Conservation (phyloP, 2,888 invertebrate genomes). For the Smittia sp. region DNA sequence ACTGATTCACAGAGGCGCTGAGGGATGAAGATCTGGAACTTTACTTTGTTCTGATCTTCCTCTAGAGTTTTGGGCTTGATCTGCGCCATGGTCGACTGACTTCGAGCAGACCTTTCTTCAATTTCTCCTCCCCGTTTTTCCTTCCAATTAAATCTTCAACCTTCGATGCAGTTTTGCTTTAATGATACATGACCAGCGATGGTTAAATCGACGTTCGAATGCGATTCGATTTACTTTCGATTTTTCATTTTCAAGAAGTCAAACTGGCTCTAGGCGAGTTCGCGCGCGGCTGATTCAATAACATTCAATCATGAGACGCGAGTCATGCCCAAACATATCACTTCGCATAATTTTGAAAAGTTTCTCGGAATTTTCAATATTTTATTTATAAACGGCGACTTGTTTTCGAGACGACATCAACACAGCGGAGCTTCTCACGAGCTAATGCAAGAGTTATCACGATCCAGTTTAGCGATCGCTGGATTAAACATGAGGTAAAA, state of each 20-base stretch:
- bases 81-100: neutral
- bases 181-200: neutral
- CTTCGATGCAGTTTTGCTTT: neutral
- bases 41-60: no score
- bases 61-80: neutral
- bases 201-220: neutral
- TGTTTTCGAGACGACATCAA: no score
- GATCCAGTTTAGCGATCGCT: no score
- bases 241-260: neutral
- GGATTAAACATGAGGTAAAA: no score
- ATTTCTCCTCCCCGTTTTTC: neutral
- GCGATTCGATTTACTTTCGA: constrained; percentile 4
- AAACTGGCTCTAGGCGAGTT: neutral
- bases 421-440: no score
- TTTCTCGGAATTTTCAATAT: constrained; percentile 13
- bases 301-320: constrained; percentile 33
- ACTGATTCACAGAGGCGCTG: neutral
- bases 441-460: no score
- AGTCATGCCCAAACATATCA: constrained; percentile 23
- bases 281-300: constrained; percentile 15
- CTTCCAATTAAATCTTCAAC: constrained; percentile 1
- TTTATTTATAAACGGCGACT: neutral
- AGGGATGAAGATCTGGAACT: no score
- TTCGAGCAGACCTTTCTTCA: neutral
- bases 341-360: neutral